Evolutionary conservation across 2,113 vertebrate species (phyloP), one percentile per base, ranked within the genome.

Genomic region (Ovis canadensis): DNA sequence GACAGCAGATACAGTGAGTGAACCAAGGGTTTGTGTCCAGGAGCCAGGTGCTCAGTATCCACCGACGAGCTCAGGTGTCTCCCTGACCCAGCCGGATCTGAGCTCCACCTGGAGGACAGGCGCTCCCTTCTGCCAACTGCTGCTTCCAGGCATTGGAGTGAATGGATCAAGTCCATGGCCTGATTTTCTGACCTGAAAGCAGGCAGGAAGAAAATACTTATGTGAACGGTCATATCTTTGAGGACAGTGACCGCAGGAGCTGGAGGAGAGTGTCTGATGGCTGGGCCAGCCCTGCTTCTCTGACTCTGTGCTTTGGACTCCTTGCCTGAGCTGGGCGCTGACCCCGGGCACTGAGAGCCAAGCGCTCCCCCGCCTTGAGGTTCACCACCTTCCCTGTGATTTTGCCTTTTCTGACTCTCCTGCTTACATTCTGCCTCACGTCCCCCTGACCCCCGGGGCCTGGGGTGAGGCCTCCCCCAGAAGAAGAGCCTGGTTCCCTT

Each of bases 371-470:
- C 31, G 0, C 57, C 14, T 29, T 50, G 23, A 36, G 57, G 5
- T 29, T 91, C 14, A 52, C 57, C 50, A 23, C 12, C 9, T 45
- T 88, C 27, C 40, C 36, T 36, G 36, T 21, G 27, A 62, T n/a
- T 50, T n/a, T 27, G 5, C n/a, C 57, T 97, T 82, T 82, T 60
- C 36, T 3, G 12, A 10, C 43, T 45, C 85, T 6, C n/a, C 7
- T 1, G 23, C 21, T 40, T 40, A 40, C 16, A 2, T 25, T 13
- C 40, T 17, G 16, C n/a, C 50, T 83, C 43, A 3, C 4, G 1
- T 13, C 16, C 2, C 1, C 3, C 7, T 1, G 2, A 25, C 16
- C 0, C 2, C 19, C 0, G 5, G 77, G 55, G 40, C 55, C 81
- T 59, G 16, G 52, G 84, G 25, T 14, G 0, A 54, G 8, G 36